These are phyloP conservation scores for Neotoxoptera formosana DNA, from an alignment of 1,140 invertebrate species.

Conservation along the genomic window DNA sequence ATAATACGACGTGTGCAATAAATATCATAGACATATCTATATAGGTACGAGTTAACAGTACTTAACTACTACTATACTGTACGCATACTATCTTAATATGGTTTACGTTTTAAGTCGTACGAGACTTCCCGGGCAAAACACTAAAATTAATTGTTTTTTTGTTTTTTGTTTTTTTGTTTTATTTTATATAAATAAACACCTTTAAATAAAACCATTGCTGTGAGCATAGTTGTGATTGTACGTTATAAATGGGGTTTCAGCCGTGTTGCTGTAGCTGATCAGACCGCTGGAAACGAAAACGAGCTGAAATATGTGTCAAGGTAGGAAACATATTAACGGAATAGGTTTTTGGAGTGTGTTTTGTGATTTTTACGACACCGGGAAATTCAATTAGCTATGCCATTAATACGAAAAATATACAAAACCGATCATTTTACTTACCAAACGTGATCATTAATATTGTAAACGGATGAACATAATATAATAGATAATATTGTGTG, in stretches of 20 bases:
- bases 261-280: slow-evolving; percentile 58
- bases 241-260: slow-evolving; percentile 57
- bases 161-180: background rate
- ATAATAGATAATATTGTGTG: background rate
- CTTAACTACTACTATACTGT: background rate
- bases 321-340: slow-evolving; percentile 54
- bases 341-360: slow-evolving; percentile 57
- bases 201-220: slow-evolving; percentile 37
- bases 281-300: slow-evolving; percentile 55
- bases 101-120: background rate
- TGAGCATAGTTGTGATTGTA: slow-evolving; percentile 56
- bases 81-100: background rate
- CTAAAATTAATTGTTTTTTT: background rate
- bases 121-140: background rate
- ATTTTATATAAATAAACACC: slow-evolving; percentile 7
- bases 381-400: slow-evolving; percentile 47
- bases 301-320: slow-evolving; percentile 58
- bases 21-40: background rate
- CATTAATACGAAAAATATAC: background rate
- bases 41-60: background rate
- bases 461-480: background rate
- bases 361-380: slow-evolving; percentile 41
- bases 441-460: background rate
- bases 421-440: background rate
- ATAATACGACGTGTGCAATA: background rate